Percentiles rank a stretch among this genome's conserved stretches.
These are phyloP conservation scores for Anticlea derivata DNA, from an alignment of 2,888 invertebrate genomes.

Conservation along the genomic window DNA sequence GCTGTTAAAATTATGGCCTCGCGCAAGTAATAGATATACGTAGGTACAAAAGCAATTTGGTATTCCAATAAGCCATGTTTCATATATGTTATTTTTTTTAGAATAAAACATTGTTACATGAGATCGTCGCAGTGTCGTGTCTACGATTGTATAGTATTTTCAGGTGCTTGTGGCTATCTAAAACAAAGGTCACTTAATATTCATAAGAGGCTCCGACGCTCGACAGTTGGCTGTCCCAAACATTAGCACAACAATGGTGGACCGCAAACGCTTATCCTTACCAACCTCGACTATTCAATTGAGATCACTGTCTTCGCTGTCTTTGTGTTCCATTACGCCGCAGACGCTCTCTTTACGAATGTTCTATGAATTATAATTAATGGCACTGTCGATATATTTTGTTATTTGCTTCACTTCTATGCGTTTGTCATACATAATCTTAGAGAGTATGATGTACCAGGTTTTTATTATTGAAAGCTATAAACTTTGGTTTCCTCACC, in stretches of 20 bases:
- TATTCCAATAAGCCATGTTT: slow-evolving; percentile 10
- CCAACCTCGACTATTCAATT: slow-evolving; percentile 65
- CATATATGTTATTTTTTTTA: slow-evolving; percentile 13
- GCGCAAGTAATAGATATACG: no score
- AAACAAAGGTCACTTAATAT: slow-evolving; percentile 76
- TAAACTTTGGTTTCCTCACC: slow-evolving; percentile 30
- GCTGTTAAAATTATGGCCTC: not conserved
- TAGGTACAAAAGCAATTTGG: slow-evolving; percentile 2
- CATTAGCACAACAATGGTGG: slow-evolving; percentile 75
- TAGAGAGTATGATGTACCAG: no score
- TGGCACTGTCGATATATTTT: no score
- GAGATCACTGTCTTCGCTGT: slow-evolving; percentile 58
- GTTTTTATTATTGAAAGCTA: no score
- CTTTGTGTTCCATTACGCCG: slow-evolving; percentile 49
- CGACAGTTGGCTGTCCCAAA: slow-evolving; percentile 56
- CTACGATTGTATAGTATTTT: slow-evolving; percentile 57
- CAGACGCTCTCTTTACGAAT: slow-evolving; percentile 32
- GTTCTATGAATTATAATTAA: slow-evolving; percentile 36
- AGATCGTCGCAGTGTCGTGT: slow-evolving; percentile 45
- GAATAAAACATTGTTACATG: slow-evolving; percentile 38
- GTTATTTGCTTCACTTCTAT: no score
- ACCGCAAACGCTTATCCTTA: slow-evolving; percentile 57
- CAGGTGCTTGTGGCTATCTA: slow-evolving; percentile 55
- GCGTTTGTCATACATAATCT: no score
- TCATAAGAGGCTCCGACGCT: slow-evolving; percentile 68